Base-by-base conservation (phyloP, 2,888 invertebrate species). In the Troides aeacus region DNA sequence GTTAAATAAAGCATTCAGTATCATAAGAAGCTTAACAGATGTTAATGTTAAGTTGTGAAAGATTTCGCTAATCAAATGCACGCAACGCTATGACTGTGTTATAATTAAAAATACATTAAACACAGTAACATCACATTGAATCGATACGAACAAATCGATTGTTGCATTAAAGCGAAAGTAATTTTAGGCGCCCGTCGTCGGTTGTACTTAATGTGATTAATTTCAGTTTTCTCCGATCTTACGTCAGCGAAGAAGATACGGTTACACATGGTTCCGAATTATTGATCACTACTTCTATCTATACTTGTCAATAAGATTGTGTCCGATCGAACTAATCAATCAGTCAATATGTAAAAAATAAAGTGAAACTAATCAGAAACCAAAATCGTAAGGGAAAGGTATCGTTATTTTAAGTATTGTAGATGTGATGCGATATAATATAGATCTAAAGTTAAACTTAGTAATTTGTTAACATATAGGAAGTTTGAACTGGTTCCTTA, bases 71-170 rank as follows among this genome's bases (percentile, higher is more conserved):
- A 57, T 21, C 21, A 57, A 57, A 21, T 21, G 21, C 57, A 57
- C 57, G 21, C 21, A 21, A 23, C 12, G 10, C 57, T 17, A 4
- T 50, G 17, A 50, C 50, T 18, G 72, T 66, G n/a, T 62, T 73
- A 69, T 73, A 71, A 70, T 71, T 71, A 71, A 62, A 71, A 62
- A 62, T 62, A 63, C 69, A 72, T 61, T 63, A 71, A 68, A 71
- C 61, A 59, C 57, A 53, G 61, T 66, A 64, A 61, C 24, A 18
- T 50, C 42, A 23, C 53, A 61, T 64, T 24, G 64, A 61, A 57
- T 69, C 36, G 57, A 59, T 50, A 30, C 30, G 30, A 39, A 39
- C 56, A 66, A 70, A 70, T 66, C 64, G 66, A 70, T 70, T 53
- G 58, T 56, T 66, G 21, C 42, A 70, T 70, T 70, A 70, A 60